Evolutionary conservation across 2,888 invertebrate genomes (phyloP), one percentile per base, ranked within the genome.

Genomic region (Oscheius sp.): DNA sequence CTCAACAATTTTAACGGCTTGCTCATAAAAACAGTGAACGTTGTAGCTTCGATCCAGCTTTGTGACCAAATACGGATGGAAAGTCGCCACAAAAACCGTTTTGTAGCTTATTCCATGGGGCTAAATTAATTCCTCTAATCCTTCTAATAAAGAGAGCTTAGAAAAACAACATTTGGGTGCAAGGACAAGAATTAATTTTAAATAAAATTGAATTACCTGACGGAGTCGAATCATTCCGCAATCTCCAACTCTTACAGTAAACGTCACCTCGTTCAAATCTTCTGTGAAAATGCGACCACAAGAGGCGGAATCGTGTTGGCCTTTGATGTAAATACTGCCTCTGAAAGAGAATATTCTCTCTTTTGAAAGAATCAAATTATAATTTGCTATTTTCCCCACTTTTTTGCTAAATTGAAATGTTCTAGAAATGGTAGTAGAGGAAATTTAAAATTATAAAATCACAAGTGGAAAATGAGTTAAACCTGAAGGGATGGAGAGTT

Each of bases 211-310:
- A n/a, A 46, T 10, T 3, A 83, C 82, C 75, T 81, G 77, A 46
- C 84, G 70, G 12, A 78, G 76, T 27, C 81, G 61, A 34, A 71
- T 71, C 85, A 86, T 86, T 12, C 84, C 86, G 69, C 86, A 86
- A 23, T 81, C 79, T 33, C 82, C 83, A 10, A 85, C 68, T 29
- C 77, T 67, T 29, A 86, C 76, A 1, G 80, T 66, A 50, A 84
- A 75, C 3, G 73, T 68, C 3, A 78, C 84, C 23, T 69, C 74
- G 53, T 76, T 58, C 39, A 48, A 45, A 57, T 80, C 73, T 63
- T 80, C 83, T 53, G 70, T 68, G 73, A 77, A 86, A 48, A 80
- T 75, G 29, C 73, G 72, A n/a, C 83, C 77, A 61, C 86, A 86
- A 12, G 69, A 42, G 10, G 65, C 65, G 12, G 69, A 52, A 6